phyloP scores from a whole-genome alignment of 2,888 invertebrate genomes.

The Spilosoma lubricipeda region DNA sequence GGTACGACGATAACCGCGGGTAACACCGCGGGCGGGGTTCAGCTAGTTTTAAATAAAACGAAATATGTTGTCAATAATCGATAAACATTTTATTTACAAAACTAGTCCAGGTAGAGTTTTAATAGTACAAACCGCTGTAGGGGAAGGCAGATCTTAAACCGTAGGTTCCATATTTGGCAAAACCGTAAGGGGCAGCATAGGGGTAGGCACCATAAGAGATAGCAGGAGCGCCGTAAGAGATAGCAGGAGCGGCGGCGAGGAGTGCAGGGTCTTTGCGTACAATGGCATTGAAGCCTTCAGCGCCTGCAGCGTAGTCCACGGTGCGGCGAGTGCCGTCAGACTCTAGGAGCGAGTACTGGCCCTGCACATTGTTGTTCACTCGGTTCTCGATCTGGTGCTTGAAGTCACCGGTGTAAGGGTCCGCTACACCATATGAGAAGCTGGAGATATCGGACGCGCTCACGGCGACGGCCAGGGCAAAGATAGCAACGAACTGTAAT shows the following conservation, averaged over 20 bases:
- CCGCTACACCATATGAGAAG: slow-evolving; percentile 83
- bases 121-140: slow-evolving; percentile 49
- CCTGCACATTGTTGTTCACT: slow-evolving; percentile 56
- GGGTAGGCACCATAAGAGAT: slow-evolving; percentile 46
- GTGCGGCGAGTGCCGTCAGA: slow-evolving; percentile 83
- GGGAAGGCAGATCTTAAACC: slow-evolving; percentile 46
- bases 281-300: slow-evolving; percentile 84
- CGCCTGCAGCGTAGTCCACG: slow-evolving; percentile 84
- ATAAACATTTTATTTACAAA: slow-evolving; percentile 46
- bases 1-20: too few species aligned
- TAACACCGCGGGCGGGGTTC: too few species aligned
- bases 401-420: slow-evolving; percentile 82
- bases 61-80: slow-evolving; percentile 16
- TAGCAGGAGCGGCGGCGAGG: slow-evolving; percentile 54
- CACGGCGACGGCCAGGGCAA: slow-evolving; percentile 62
- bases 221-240: too few species aligned
- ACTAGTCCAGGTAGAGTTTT: slow-evolving; percentile 12
- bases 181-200: slow-evolving; percentile 42
- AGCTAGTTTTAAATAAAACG: slow-evolving; percentile 13
- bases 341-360: slow-evolving; percentile 74
- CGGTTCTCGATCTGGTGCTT: slow-evolving; percentile 77
- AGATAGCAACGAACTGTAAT: slow-evolving; percentile 67
- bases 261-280: slow-evolving; percentile 79
- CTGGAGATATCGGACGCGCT: slow-evolving; percentile 67
- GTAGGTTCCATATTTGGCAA: slow-evolving; percentile 17